Evolutionary conservation across 2,797 vertebrate genomes (phyloP), one percentile per base, ranked within the genome.

Genomic region (Oceanodroma leucorhoa): DNA sequence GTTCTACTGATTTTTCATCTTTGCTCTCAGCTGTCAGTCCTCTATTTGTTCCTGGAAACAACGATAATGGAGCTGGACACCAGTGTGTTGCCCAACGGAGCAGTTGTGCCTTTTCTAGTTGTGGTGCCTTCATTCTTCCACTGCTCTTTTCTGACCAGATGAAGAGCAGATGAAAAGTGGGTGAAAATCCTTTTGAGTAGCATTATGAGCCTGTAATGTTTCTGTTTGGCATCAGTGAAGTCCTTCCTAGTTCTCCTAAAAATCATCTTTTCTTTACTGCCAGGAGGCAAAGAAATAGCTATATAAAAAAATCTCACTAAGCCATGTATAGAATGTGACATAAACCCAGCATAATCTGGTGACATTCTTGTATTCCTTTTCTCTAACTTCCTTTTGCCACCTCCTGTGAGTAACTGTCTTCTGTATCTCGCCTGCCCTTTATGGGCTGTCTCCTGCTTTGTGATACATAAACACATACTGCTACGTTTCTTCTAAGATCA

Each of bases 341-440:
- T 93, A 97, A 95, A 96, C 92, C 69, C 82, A 86, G 50, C 61
- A 82, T 84, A 94, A 97, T 96, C 82, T 88, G 71, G 83, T 96
- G 83, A 78, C 72, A 78, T 95, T 76, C 43, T 77, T 87, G 43
- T 93, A 64, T 92, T 94, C 87, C 29, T 92, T 93, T 94, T 85
- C 84, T 85, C 30, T 89, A 38, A 82, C 51, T 85, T 93, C 17
- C 30, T 88, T 93, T 83, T 93, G 48, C 90, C 54, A 69, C 91
- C 87, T 96, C 83, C 83, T 95, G 61, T 94, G 93, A 91, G 67
- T 93, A 90, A 93, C 79, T 11, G 14, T 92, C 83, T 90, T 92
- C 51, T 66, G 2, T 65, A 75, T 94, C 90, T 94, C 0, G n/a
- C 86, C 71, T 95, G 92, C 93, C 81, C 91, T 92, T 93, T 95